A percentile compares a stretch with the other conserved stretches of the same genome.
Evolutionary conservation across 2,888 invertebrate genomes (phyloP).

Genomic region (Hymenopus coronatus): DNA sequence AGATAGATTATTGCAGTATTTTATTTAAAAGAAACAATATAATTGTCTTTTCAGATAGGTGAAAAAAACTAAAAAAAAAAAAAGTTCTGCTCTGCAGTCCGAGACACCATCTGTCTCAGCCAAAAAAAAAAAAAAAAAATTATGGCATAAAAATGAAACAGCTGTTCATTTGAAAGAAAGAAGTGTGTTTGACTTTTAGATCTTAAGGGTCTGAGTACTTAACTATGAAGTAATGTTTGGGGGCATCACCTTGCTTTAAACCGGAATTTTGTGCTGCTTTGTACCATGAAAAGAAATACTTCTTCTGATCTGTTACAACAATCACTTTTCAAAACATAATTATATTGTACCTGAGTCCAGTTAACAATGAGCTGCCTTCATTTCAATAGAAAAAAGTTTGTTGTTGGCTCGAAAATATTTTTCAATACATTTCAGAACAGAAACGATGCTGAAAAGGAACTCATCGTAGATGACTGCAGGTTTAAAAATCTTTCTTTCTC

Average conservation of each 20-base stretch:
- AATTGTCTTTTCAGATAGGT: slow-evolving; percentile 3
- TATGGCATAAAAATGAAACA: neutral
- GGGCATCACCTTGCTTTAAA: slow-evolving; percentile 21
- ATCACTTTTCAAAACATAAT: neutral
- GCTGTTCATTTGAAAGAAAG: slow-evolving; percentile 2
- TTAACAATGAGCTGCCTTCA: neutral
- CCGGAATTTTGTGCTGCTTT: neutral
- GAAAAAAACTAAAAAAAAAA: neutral
- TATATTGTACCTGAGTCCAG: slow-evolving; percentile 10
- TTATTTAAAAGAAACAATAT: slow-evolving; percentile 24
- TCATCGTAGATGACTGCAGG: neutral
- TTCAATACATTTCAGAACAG: neutral
- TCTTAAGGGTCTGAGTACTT: slow-evolving; percentile 3
- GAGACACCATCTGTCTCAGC: neutral
- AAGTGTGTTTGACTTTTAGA: slow-evolving; percentile 18
- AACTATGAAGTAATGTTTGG: slow-evolving; percentile 12
- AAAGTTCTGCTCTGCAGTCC: neutral
- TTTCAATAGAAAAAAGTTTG: neutral
- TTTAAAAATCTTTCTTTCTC: neutral
- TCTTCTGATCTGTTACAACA: neutral
- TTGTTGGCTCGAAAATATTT: neutral
- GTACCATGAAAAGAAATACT: neutral
- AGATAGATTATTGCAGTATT: slow-evolving; percentile 24
- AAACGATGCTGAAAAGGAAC: neutral
- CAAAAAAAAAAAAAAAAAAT: neutral